Evolutionary conservation across 2,888 invertebrate genomes (phyloP).

Genomic region (Troides aeacus): DNA sequence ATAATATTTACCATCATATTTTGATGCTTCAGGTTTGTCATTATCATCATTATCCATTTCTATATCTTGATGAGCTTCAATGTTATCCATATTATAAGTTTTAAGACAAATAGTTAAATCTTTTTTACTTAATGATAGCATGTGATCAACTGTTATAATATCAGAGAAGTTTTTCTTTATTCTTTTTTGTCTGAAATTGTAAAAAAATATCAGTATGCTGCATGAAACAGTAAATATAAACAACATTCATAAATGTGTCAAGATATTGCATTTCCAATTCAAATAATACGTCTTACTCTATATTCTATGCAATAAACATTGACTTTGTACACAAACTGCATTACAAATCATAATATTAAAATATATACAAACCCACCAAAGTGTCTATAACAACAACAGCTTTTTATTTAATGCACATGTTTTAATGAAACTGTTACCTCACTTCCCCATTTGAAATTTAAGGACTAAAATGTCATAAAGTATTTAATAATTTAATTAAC

Average conservation of each 20-base stretch:
- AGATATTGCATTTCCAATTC: not conserved
- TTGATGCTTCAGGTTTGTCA: slow-evolving; percentile 54
- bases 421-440: no score
- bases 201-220: not conserved
- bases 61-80: slow-evolving; percentile 40
- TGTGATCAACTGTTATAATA: slow-evolving; percentile 62
- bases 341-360: no score
- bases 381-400: no score
- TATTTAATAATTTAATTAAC: no score
- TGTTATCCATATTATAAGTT: slow-evolving; percentile 53
- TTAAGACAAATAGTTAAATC: slow-evolving; percentile 65
- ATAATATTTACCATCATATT: slow-evolving; percentile 64
- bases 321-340: no score
- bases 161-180: slow-evolving; percentile 63
- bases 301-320: no score
- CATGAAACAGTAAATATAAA: not conserved
- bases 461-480: no score
- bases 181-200: slow-evolving; percentile 61
- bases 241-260: not conserved
- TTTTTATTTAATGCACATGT: no score
- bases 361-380: no score
- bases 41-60: slow-evolving; percentile 47
- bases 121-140: slow-evolving; percentile 55
- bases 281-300: no score
- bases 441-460: no score